Conservation (phyloP, 2,888 invertebrate genomes). For the Cartodere bifasciata region DNA sequence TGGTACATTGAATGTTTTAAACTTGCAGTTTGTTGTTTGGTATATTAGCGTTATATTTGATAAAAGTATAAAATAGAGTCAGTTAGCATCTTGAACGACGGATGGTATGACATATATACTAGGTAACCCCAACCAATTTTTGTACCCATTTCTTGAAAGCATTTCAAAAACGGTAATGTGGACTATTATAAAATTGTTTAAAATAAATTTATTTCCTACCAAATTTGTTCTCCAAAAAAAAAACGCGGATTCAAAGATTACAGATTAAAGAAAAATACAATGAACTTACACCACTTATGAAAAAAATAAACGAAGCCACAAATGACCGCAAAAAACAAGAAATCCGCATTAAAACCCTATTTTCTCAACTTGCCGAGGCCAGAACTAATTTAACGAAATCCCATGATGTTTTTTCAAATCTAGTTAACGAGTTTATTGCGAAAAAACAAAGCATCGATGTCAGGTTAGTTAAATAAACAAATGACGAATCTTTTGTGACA, state of each 20-base stretch:
- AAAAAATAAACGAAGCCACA: constrained; percentile 28
- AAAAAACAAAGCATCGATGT: constrained; percentile 28
- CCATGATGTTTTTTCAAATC: constrained; percentile 24
- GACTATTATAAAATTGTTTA: too few species aligned
- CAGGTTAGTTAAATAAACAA: constrained; percentile 22
- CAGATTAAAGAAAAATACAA: constrained; percentile 35
- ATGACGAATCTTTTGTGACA: constrained; percentile 2
- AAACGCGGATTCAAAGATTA: constrained; percentile 26
- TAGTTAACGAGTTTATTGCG: constrained; percentile 25
- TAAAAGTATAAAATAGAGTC: too few species aligned
- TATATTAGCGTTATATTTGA: too few species aligned
- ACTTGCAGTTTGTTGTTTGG: too few species aligned
- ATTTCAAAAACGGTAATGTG: too few species aligned
- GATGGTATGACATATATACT: too few species aligned
- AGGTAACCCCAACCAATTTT: too few species aligned
- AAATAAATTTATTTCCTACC: too few species aligned
- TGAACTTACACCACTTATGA: constrained; percentile 28
- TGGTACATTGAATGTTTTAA: too few species aligned
- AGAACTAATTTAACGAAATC: constrained; percentile 23
- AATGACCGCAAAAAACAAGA: constrained; percentile 28
- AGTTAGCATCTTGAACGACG: too few species aligned
- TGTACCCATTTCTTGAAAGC: too few species aligned
- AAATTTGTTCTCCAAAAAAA: too few species aligned
- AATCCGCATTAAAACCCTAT: constrained; percentile 25
- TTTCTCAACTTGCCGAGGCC: constrained; percentile 26